Base-by-base conservation (phyloP, 2,113 vertebrate species). In the Catagonus wagneri region DNA sequence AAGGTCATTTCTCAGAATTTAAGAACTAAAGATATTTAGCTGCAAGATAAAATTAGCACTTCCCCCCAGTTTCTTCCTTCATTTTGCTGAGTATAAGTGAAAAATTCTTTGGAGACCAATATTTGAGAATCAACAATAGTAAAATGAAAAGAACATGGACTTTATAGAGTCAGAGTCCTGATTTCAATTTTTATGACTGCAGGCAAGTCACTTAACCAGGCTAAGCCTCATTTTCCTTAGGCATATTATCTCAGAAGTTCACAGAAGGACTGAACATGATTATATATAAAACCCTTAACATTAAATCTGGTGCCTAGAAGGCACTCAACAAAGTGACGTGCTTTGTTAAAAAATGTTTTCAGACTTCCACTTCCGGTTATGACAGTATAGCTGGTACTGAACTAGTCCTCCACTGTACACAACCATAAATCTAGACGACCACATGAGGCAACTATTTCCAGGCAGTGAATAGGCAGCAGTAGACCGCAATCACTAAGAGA, bases 1-100 rank as follows among this genome's bases (percentile, higher is more conserved):
- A 78, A 91, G 23, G 29, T 56, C 29, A n/a, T 32, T 7, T 87
- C 19, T 86, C 79, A 79, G 25, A 60, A 89, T 63, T 88, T 72
- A 89, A 32, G 13, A 56, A 39, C 75, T 36, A 75, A 69, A 65
- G n/a, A n/a, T n/a, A n/a, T 68, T 60, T 44, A 83, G n/a, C 12
- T 93, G 7, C 12, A 90, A 83, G 52, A 93, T 71, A 63, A 72
- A 52, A 0, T 44, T 27, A 74, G 61, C 22, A 90, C 6, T 95
- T 90, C 80, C 19, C 4, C 34, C 65, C 22, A 88, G 25, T 72
- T 72, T 74, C 39, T 36, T 1, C 8, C 44, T 44, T 44, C 52
- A 69, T 85, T 85, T 94, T 76, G 94, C 68, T 74, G 54, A n/a
- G 15, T 15, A 39, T 27, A 50, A 88, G 60, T 84, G 13, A 89